A percentile compares a stretch with the other conserved stretches of the same genome.
Conservation (phyloP, 2,888 invertebrate species). For the Hyppa rectilinea region DNA sequence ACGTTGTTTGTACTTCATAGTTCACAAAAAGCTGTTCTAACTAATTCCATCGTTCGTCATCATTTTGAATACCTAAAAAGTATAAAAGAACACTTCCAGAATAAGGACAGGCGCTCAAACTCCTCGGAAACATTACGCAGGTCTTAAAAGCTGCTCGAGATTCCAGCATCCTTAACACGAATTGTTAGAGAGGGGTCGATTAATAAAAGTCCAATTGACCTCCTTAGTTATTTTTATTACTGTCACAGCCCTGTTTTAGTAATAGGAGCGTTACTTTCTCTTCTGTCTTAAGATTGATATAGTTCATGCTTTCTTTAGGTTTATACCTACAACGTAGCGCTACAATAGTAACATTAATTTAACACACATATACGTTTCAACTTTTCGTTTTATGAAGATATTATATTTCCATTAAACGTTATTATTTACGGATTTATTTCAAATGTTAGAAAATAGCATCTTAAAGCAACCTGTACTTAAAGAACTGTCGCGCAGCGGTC, state of each 20-base stretch:
- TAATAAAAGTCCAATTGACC: constrained; percentile 62
- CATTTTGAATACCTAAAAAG: constrained; percentile 7
- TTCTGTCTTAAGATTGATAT: neutral
- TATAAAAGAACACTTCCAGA: constrained; percentile 27
- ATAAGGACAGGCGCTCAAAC: constrained; percentile 15
- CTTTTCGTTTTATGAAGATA: no score
- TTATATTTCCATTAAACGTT: no score
- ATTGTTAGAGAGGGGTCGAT: constrained; percentile 52
- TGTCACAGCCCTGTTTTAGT: constrained; percentile 42
- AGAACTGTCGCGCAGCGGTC: no score
- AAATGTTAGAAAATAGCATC: no score
- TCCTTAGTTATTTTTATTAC: constrained; percentile 61
- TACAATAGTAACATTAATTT: no score
- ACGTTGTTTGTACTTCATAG: no score
- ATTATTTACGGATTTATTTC: no score
- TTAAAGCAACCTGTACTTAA: no score
- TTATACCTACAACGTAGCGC: no score
- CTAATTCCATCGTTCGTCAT: neutral
- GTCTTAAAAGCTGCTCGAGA: constrained; percentile 46
- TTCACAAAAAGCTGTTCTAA: neutral
- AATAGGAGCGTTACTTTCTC: constrained; percentile 30
- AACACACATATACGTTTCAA: no score
- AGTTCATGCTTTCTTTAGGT: neutral
- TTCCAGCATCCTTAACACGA: constrained; percentile 46
- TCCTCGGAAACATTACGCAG: constrained; percentile 38